Percentiles rank a stretch among this genome's conserved stretches.
Conservation (phyloP, 2,888 invertebrate genomes). For the Ophraella communa region DNA sequence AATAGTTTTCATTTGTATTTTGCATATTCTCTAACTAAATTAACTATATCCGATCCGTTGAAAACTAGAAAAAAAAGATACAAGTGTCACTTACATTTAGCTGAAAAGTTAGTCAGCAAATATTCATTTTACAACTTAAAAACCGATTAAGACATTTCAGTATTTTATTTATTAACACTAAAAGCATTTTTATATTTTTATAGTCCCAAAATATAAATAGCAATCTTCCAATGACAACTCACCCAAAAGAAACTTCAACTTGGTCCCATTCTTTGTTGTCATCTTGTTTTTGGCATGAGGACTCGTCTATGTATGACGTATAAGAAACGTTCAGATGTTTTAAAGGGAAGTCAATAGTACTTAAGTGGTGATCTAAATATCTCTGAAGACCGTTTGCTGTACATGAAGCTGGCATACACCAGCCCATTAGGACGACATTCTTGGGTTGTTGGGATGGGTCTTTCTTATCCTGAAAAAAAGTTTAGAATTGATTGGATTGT, state of each 20-base stretch:
- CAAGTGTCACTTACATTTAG: too few species aligned
- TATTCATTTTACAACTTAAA: too few species aligned
- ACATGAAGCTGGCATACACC: conserved; percentile 52
- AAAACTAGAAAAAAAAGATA: too few species aligned
- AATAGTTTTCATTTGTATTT: too few species aligned
- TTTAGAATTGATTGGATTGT: not conserved
- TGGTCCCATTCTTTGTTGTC: conserved; percentile 43
- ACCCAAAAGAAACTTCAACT: conserved; percentile 46
- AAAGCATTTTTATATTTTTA: not conserved
- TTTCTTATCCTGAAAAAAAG: conserved; percentile 42
- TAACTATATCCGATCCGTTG: too few species aligned
- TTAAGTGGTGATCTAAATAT: conserved; percentile 42
- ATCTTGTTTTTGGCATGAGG: conserved; percentile 41
- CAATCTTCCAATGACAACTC: conserved; percentile 14
- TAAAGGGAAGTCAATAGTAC: conserved; percentile 49
- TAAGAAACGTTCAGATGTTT: conserved; percentile 45
- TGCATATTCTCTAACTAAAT: too few species aligned
- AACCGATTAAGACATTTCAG: too few species aligned
- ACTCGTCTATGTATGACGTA: conserved; percentile 36
- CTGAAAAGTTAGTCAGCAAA: too few species aligned
- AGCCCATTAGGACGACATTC: conserved; percentile 46
- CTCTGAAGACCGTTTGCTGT: conserved; percentile 43
- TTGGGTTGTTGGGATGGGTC: conserved; percentile 49
- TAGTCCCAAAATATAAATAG: not conserved
- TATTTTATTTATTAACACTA: too few species aligned